Conservation (phyloP, 2,113 vertebrate genomes). For the Dermatemys mawii region DNA sequence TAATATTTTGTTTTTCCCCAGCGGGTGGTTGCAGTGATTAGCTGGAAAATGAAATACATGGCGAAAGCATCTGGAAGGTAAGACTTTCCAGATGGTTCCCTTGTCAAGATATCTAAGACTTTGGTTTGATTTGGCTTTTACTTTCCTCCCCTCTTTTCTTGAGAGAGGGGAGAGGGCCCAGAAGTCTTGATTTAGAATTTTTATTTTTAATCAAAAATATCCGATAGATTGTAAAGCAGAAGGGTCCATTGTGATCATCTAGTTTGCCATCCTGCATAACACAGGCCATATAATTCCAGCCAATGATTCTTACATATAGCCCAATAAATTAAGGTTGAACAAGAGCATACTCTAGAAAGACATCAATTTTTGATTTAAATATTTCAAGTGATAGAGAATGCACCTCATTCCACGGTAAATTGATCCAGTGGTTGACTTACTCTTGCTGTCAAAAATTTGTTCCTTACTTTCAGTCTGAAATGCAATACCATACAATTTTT, state of each 20-base stretch:
- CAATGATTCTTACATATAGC: background rate
- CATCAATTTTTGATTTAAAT: background rate
- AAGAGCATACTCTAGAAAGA: background rate
- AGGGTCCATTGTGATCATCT: background rate
- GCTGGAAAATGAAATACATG: slow-evolving; percentile 35
- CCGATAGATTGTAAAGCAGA: background rate
- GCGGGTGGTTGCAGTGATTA: slow-evolving; percentile 30
- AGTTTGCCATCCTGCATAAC: background rate
- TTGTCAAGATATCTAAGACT: slow-evolving; percentile 24
- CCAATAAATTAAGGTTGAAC: background rate
- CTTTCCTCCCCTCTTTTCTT: background rate
- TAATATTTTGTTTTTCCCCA: background rate
- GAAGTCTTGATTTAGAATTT: background rate
- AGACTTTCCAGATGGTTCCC: slow-evolving; percentile 60
- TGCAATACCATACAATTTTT: too few species aligned
- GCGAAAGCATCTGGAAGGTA: slow-evolving; percentile 61
- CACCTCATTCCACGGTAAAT: background rate
- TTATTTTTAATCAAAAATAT: background rate
- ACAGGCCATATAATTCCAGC: slow-evolving; percentile 2
- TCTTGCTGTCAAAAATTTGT: background rate
- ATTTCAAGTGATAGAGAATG: background rate
- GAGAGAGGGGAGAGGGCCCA: background rate
- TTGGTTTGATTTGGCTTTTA: background rate
- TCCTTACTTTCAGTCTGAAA: background rate
- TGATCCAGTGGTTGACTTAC: background rate